Conservation (phyloP, 2,888 invertebrate species). For the Ochlodes sylvanus region DNA sequence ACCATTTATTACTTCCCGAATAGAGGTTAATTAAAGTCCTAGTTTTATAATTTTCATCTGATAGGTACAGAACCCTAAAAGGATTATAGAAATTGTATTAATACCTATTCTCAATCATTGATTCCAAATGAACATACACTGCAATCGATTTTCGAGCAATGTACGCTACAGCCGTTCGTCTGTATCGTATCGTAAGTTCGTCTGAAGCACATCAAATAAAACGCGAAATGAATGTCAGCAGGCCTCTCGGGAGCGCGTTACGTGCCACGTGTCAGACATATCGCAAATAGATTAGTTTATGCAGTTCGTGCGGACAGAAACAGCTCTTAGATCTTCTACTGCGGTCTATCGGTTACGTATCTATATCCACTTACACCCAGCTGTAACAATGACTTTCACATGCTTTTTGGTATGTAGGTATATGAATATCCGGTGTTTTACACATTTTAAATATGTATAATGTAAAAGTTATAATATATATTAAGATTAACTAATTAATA, state of each 20-base stretch:
- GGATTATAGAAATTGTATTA: not conserved
- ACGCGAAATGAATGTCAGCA: constrained; percentile 52
- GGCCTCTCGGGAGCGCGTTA: constrained; percentile 51
- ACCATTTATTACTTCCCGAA: too few relatives aligned
- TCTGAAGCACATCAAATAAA: constrained; percentile 51
- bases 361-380: too few relatives aligned
- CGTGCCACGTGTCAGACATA: constrained; percentile 53
- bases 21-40: too few relatives aligned
- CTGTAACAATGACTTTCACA: constrained; percentile 37
- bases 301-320: constrained; percentile 49
- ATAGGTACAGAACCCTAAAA: not conserved
- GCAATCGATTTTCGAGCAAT: constrained; percentile 11
- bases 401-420: not conserved
- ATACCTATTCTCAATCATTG: not conserved
- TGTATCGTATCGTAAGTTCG: constrained; percentile 21
- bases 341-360: constrained; percentile 29
- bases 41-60: too few relatives aligned
- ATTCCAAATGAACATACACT: not conserved
- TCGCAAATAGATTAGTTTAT: constrained; percentile 59
- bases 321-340: constrained; percentile 27
- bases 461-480: too few relatives aligned
- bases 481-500: too few relatives aligned
- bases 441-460: too few relatives aligned
- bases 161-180: constrained; percentile 8
- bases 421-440: too few relatives aligned